Conservation (phyloP, 2,113 vertebrate species). For the Trachemys scripta region DNA sequence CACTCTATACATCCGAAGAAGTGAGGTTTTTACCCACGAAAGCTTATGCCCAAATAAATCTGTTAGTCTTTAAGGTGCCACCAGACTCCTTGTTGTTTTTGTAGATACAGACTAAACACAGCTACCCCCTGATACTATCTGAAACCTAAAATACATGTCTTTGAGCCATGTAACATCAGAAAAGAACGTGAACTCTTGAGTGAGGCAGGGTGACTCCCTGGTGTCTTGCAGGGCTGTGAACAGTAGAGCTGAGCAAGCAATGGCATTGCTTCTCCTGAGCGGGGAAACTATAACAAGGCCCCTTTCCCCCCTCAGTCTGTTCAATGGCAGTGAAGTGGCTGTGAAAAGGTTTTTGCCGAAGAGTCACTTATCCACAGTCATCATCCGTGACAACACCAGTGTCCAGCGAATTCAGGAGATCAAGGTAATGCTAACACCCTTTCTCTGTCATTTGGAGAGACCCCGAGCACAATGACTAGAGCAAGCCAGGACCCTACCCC, state of each 20-base stretch:
- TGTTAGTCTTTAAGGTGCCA: no score
- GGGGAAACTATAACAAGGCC: fast-evolving
- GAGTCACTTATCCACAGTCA: constrained; percentile 24
- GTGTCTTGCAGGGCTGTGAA: background rate
- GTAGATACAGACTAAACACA: no score
- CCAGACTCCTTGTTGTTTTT: no score
- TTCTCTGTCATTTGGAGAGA: background rate
- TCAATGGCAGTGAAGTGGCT: constrained; percentile 11
- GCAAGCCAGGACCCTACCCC: background rate
- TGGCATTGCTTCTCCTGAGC: background rate
- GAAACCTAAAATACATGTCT: background rate
- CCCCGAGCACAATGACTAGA: no score
- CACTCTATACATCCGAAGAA: no score
- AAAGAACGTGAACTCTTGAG: background rate
- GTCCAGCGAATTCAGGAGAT: constrained; percentile 59
- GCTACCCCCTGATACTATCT: no score
- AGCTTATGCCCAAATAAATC: no score
- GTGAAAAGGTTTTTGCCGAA: constrained; percentile 2
- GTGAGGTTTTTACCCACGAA: no score
- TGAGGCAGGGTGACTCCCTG: background rate
- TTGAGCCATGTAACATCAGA: background rate
- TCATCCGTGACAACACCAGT: background rate
- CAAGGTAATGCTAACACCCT: constrained; percentile 62
- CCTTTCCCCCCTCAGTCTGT: background rate
- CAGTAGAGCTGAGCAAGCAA: background rate